phyloP scores from a whole-genome alignment of 2,888 invertebrate genomes.

The Protonemura montana region DNA sequence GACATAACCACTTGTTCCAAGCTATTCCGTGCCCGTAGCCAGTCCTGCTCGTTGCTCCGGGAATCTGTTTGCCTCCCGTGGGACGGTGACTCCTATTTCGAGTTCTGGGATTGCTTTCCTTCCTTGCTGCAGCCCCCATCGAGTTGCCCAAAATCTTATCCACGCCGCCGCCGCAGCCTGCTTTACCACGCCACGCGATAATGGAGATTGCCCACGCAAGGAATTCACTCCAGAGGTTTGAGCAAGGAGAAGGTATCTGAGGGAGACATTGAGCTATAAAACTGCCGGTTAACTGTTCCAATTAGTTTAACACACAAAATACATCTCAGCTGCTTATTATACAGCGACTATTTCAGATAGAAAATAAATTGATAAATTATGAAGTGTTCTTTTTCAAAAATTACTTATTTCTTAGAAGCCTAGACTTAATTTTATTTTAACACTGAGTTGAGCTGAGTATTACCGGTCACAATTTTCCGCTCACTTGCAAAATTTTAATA shows the following conservation, averaged over 20 bases:
- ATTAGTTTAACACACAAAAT: too few species aligned
- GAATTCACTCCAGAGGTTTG: not conserved
- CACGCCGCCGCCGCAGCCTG: not conserved
- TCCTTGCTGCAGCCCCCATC: not conserved
- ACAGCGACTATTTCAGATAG: too few species aligned
- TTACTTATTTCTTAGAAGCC: too few species aligned
- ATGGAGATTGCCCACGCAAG: not conserved
- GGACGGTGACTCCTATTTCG: conserved; percentile 16
- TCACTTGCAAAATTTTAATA: too few species aligned
- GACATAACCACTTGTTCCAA: conserved; percentile 26
- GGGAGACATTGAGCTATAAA: not conserved
- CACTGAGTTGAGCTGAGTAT: too few species aligned
- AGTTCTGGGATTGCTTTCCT: conserved; percentile 22
- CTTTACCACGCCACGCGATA: not conserved
- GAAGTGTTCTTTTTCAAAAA: too few species aligned
- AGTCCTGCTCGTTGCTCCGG: conserved; percentile 8
- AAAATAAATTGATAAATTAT: too few species aligned
- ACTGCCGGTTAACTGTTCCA: not conserved
- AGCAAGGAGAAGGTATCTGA: too few species aligned
- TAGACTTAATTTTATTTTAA: too few species aligned
- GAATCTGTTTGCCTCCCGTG: conserved; percentile 25
- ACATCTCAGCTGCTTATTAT: too few species aligned
- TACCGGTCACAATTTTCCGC: too few species aligned
- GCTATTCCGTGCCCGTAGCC: conserved; percentile 9
- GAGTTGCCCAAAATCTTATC: not conserved